Conservation (phyloP, 2,113 vertebrate genomes). For the Lepisosteus osseus region DNA sequence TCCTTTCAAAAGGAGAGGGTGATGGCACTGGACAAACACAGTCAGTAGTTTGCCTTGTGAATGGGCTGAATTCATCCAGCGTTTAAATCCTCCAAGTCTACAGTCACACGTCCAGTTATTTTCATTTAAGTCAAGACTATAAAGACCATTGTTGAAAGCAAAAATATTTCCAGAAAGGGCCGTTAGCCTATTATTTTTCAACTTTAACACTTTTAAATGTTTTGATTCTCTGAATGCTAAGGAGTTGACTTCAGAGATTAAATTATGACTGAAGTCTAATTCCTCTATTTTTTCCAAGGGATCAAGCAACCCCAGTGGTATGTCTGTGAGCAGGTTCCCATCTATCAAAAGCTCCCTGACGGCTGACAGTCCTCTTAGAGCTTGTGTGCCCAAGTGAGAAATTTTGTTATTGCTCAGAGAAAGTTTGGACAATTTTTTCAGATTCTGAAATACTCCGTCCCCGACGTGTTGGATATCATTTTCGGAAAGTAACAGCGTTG, state of each 20-base stretch:
- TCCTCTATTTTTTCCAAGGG: constrained; percentile 77
- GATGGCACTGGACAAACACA: constrained; percentile 81
- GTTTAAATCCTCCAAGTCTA: constrained; percentile 74
- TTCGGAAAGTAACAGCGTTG: constrained; percentile 79
- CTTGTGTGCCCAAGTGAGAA: constrained; percentile 64
- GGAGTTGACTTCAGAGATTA: constrained; percentile 67
- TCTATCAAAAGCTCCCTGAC: constrained; percentile 81
- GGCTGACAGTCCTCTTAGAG: constrained; percentile 73
- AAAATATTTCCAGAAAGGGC: constrained; percentile 78
- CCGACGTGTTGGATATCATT: constrained; percentile 79
- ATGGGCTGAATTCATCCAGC: constrained; percentile 79
- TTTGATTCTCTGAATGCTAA: constrained; percentile 65
- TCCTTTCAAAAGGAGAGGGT: constrained; percentile 73
- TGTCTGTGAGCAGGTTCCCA: constrained; percentile 76
- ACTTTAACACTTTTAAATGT: constrained; percentile 75
- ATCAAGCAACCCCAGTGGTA: constrained; percentile 75
- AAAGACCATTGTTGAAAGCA: constrained; percentile 71
- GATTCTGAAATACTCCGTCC: constrained; percentile 77
- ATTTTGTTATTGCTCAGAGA: constrained; percentile 82
- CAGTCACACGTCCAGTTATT: constrained; percentile 95
- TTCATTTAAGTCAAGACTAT: constrained; percentile 81
- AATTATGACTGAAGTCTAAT: constrained; percentile 83
- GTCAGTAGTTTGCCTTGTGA: constrained; percentile 80
- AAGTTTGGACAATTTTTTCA: constrained; percentile 76
- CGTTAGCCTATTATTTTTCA: constrained; percentile 80